Evolutionary conservation across 2,113 vertebrate species (phyloP).

Genomic region (Platichthys flesus): DNA sequence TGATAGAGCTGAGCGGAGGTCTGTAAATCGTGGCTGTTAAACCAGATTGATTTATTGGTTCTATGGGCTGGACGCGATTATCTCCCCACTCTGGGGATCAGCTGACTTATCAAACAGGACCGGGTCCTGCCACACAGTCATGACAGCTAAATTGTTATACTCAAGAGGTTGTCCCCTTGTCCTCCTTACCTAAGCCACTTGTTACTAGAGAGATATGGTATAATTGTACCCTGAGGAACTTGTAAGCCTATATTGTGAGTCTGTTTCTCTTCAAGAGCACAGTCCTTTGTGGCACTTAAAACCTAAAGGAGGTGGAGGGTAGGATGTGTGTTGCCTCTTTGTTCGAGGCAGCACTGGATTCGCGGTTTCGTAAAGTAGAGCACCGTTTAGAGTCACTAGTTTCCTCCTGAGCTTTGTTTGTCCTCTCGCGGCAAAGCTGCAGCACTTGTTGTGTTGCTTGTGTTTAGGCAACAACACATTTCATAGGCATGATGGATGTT

Average conservation of each 20-base stretch:
- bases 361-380: conserved; percentile 73
- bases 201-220: conserved; percentile 73
- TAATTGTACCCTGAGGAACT: conserved; percentile 79
- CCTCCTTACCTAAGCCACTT: conserved; percentile 73
- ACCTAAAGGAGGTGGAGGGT: conserved; percentile 30
- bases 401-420: conserved; percentile 67
- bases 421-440: conserved; percentile 51
- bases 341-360: conserved; percentile 63
- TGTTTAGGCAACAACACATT: conserved; percentile 36
- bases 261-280: conserved; percentile 64
- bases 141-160: conserved; percentile 87
- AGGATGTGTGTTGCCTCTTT: conserved; percentile 58
- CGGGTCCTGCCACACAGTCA: conserved; percentile 83
- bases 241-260: conserved; percentile 76
- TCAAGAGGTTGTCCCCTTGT: conserved; percentile 80
- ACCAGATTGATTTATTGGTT: conserved; percentile 96
- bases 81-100: conserved; percentile 88
- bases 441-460: conserved; percentile 45
- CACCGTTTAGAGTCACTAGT: conserved; percentile 66
- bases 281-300: conserved; percentile 74
- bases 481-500: conserved; percentile 52
- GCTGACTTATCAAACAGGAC: conserved; percentile 85
- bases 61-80: conserved; percentile 87
- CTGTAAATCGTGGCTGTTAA: conserved; percentile 85
- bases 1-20: conserved; percentile 86